Percentiles rank a stretch among this genome's conserved stretches.
Evolutionary conservation across 2,797 vertebrate species (phyloP).

Genomic region (Pteropus rufus): DNA sequence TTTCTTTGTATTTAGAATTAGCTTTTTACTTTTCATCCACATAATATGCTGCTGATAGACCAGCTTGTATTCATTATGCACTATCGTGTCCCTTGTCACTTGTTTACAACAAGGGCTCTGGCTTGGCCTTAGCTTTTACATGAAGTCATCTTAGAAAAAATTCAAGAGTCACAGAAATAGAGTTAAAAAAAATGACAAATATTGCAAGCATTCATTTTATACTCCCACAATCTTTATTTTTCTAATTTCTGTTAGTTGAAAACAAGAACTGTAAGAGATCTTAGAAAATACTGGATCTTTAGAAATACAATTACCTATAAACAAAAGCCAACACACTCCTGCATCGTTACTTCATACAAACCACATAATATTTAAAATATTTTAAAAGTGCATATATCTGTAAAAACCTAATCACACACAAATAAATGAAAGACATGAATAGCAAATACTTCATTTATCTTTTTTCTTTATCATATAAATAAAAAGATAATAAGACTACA

Average conservation of each 20-base stretch:
- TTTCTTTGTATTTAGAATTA: constrained; percentile 30
- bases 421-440: not conserved
- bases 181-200: constrained; percentile 44
- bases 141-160: constrained; percentile 56
- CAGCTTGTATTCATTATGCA: not conserved
- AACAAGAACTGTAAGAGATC: constrained; percentile 29
- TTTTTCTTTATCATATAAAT: not conserved
- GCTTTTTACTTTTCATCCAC: constrained; percentile 37
- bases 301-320: not conserved
- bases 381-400: not conserved
- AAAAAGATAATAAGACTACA: not conserved
- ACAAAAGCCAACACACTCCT: not conserved
- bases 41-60: not conserved
- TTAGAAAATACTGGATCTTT: constrained; percentile 34
- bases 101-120: constrained; percentile 29
- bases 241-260: constrained; percentile 24
- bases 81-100: not conserved
- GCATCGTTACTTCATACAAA: not conserved
- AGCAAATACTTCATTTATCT: not conserved
- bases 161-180: constrained; percentile 42
- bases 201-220: constrained; percentile 32
- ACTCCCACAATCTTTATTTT: constrained; percentile 34
- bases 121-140: constrained; percentile 10
- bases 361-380: not conserved
- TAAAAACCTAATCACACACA: not conserved